These are phyloP conservation scores for Mystacornis crossleyi DNA, from an alignment of 2,113 vertebrate genomes.

Conservation along the genomic window DNA sequence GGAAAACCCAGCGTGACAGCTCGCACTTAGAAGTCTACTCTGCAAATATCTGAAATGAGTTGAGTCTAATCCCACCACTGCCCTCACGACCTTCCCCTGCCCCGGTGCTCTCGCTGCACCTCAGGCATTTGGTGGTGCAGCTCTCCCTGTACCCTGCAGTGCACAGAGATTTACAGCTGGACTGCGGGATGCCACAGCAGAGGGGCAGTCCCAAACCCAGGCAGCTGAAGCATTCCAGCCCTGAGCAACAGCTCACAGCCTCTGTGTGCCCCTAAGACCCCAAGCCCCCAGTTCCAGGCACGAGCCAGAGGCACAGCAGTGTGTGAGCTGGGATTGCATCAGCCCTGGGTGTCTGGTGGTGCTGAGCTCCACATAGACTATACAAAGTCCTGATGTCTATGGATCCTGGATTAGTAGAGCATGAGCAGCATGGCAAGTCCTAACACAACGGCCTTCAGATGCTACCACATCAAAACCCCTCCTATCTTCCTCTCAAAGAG, in stretches of 20 bases:
- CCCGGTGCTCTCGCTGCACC: not conserved
- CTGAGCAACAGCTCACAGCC: not conserved
- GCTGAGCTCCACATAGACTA: not conserved
- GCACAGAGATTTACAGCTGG: not conserved
- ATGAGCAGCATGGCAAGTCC: not conserved
- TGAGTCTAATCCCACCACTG: not conserved
- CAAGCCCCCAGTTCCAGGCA: fast-evolving
- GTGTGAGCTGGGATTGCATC: not conserved
- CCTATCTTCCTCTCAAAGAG: not conserved
- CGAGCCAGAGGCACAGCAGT: not conserved
- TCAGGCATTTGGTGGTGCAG: not conserved
- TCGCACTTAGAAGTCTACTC: not conserved
- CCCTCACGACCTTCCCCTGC: not conserved
- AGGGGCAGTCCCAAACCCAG: not conserved
- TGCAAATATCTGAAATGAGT: not conserved
- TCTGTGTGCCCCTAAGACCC: not conserved
- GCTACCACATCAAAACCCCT: not conserved
- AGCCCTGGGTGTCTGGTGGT: not conserved
- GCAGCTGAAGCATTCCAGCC: not conserved
- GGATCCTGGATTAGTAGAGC: not conserved
- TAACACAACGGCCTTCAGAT: not conserved
- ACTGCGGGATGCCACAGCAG: not conserved
- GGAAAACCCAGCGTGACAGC: not conserved
- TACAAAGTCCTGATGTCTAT: not conserved
- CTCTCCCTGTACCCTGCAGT: fast-evolving